Conservation (phyloP, 2,797 vertebrate species). For the Hapalemur alaotrensis region DNA sequence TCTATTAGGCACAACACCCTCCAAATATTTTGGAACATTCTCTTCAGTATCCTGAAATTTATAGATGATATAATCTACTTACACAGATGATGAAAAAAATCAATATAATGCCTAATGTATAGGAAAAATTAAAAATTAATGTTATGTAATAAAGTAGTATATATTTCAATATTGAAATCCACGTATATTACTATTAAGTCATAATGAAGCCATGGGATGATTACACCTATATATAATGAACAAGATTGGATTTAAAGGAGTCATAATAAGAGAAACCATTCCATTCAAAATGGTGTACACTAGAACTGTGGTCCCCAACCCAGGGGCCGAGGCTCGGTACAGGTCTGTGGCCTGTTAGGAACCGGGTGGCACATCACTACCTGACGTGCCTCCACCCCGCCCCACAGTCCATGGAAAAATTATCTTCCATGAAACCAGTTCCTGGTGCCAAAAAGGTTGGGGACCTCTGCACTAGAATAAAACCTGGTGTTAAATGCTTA, state of each 20-base stretch:
- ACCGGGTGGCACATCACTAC: too few species aligned
- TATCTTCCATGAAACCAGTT: too few species aligned
- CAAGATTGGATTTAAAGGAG: background rate
- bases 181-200: background rate
- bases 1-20: background rate
- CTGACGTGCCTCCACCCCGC: too few species aligned
- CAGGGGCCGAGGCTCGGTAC: too few species aligned
- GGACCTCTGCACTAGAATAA: background rate
- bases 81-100: background rate
- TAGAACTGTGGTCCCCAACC: background rate
- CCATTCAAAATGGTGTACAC: background rate
- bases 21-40: background rate
- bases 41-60: background rate
- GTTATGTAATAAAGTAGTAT: background rate
- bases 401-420: too few species aligned
- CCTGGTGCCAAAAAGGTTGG: too few species aligned
- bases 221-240: background rate
- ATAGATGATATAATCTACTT: background rate
- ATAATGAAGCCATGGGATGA: background rate
- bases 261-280: background rate
- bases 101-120: background rate
- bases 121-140: background rate
- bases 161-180: slow-evolving; percentile 9
- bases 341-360: too few species aligned
- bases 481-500: slow-evolving; percentile 6